phyloP scores from a whole-genome alignment of 2,113 vertebrate genomes.

The Rhagologus leucostigma region DNA sequence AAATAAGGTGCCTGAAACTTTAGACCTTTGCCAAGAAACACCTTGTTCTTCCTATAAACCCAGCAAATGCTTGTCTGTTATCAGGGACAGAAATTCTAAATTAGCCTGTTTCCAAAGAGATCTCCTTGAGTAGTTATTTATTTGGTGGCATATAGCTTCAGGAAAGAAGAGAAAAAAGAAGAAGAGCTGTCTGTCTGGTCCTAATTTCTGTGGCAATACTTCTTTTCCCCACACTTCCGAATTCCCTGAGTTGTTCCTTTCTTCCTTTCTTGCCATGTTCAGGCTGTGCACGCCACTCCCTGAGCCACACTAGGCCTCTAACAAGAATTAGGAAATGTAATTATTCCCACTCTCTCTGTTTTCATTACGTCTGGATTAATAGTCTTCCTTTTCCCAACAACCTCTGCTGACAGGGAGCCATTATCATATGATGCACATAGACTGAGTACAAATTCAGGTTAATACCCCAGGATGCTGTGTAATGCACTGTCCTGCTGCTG shows the following conservation, averaged over 20 bases:
- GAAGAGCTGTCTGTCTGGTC: neutral
- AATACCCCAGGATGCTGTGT: neutral
- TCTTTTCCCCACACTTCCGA: neutral
- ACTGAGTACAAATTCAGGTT: neutral
- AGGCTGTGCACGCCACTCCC: neutral
- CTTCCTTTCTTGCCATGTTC: neutral
- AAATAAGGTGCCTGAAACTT: neutral
- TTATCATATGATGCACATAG: neutral
- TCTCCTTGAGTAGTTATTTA: neutral
- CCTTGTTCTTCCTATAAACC: neutral
- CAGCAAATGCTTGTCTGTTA: neutral
- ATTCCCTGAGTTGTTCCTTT: neutral
- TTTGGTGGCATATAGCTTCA: neutral
- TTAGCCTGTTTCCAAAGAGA: neutral
- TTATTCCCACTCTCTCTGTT: conserved; percentile 26
- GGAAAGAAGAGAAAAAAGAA: neutral
- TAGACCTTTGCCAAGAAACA: neutral
- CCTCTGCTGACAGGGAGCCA: conserved; percentile 18
- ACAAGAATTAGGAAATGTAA: neutral
- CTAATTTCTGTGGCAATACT: neutral
- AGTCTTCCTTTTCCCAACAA: neutral
- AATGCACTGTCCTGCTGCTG: neutral
- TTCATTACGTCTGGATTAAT: conserved; percentile 28
- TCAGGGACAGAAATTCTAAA: neutral
- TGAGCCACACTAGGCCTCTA: neutral